Conservation (phyloP, 2,113 vertebrate species). For the Coregonus clupeaformis region DNA sequence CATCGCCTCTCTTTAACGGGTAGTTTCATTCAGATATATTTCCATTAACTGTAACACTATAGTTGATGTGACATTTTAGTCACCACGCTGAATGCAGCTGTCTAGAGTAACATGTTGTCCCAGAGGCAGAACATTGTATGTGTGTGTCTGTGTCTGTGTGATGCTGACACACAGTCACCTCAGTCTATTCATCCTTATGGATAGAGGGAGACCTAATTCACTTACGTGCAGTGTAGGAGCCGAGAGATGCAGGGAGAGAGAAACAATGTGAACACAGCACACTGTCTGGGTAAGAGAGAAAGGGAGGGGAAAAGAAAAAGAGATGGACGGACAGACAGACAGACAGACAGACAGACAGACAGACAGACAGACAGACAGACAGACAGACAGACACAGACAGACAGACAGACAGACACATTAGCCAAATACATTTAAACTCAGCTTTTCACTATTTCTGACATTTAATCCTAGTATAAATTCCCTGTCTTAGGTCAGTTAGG, state of each 20-base stretch:
- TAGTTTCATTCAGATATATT: background rate
- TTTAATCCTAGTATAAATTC: no score
- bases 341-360: slow-evolving; percentile 6
- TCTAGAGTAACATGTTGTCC: background rate
- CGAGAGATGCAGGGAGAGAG: no score
- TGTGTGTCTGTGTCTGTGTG: background rate
- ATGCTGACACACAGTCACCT: background rate
- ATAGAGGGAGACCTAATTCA: background rate
- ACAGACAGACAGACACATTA: no score
- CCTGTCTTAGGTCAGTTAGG: no score
- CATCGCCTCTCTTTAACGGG: background rate
- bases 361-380: background rate
- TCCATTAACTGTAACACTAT: background rate
- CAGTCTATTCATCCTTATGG: background rate
- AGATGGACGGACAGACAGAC: no score
- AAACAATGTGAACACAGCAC: background rate
- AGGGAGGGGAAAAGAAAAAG: no score
- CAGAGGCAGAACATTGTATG: background rate
- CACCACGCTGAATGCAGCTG: background rate
- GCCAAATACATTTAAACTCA: no score
- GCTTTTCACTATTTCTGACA: no score
- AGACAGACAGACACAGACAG: no score
- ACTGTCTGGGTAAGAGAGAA: slow-evolving; percentile 16
- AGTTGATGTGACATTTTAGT: background rate
- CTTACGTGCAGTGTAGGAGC: background rate